These are phyloP conservation scores for Sinodicranocentrus sp. DNA, from an alignment of 2,888 invertebrate genomes.

Conservation along the genomic window DNA sequence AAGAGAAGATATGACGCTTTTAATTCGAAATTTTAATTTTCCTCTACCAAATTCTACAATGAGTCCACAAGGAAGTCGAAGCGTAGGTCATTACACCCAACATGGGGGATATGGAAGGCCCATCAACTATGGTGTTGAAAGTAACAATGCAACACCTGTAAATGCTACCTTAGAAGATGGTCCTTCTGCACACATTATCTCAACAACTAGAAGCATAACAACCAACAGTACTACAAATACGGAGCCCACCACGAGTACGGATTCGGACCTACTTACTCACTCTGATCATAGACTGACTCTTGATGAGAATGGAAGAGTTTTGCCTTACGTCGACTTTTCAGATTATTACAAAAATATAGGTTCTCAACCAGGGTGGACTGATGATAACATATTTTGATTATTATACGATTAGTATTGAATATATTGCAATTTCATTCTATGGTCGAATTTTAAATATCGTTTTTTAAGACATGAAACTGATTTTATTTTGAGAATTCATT, in stretches of 20 bases:
- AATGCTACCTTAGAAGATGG: conserved; percentile 61
- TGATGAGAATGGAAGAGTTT: conserved; percentile 85
- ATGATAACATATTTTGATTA: conserved; percentile 64
- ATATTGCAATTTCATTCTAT: conserved; percentile 13
- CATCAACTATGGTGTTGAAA: conserved; percentile 21
- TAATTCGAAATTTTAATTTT: conserved; percentile 92
- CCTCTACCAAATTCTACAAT: conserved; percentile 83
- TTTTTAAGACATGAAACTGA: neutral
- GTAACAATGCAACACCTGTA: conserved; percentile 69
- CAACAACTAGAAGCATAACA: conserved; percentile 1
- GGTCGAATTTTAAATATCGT: conserved; percentile 32
- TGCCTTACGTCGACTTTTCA: conserved; percentile 91
- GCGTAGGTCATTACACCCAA: conserved; percentile 25
- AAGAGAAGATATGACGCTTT: conserved; percentile 90
- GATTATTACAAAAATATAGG: conserved; percentile 87
- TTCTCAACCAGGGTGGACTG: conserved; percentile 64
- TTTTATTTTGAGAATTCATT: conserved; percentile 17
- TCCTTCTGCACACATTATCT: conserved; percentile 34
- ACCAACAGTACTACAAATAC: conserved; percentile 59
- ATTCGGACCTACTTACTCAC: conserved; percentile 73
- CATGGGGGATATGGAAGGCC: neutral
- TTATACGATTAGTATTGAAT: neutral
- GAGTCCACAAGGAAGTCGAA: conserved; percentile 77
- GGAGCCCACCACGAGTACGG: conserved; percentile 74
- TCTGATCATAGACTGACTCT: conserved; percentile 80